Conservation (phyloP, 2,888 invertebrate genomes). For the Flabesymbios commensalis region DNA sequence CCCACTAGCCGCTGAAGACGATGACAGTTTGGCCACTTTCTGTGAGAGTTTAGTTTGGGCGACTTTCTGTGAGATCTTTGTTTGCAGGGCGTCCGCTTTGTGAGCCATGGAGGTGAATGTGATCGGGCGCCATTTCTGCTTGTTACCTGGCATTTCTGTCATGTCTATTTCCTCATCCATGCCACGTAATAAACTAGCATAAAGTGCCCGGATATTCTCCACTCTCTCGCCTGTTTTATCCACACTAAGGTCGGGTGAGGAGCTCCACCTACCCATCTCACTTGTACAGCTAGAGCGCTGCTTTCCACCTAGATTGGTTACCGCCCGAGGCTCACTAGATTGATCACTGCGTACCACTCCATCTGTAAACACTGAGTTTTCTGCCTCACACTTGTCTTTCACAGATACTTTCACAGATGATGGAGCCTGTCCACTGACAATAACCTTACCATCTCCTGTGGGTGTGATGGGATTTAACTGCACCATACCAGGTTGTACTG, state of each 20-base stretch:
- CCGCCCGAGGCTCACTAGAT: too few species aligned
- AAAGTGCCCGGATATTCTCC: constrained; percentile 16
- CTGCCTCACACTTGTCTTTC: neutral
- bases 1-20: too few species aligned
- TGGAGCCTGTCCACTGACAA: neutral
- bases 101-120: too few species aligned
- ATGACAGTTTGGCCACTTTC: too few species aligned
- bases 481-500: constrained; percentile 58
- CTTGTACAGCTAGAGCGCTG: too few species aligned
- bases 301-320: too few species aligned
- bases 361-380: neutral
- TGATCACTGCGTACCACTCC: neutral
- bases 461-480: constrained; percentile 6
- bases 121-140: too few species aligned
- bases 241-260: constrained; percentile 25
- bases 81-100: too few species aligned
- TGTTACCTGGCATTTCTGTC: too few species aligned
- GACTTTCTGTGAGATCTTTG: too few species aligned
- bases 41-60: too few species aligned
- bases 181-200: constrained; percentile 24
- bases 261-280: constrained; percentile 1
- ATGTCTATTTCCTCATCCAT: constrained; percentile 14
- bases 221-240: neutral
- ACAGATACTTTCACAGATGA: neutral
- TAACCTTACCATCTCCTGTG: neutral